Evolutionary conservation across 2,113 vertebrate species (phyloP).

Genomic region (Carlito syrichta): DNA sequence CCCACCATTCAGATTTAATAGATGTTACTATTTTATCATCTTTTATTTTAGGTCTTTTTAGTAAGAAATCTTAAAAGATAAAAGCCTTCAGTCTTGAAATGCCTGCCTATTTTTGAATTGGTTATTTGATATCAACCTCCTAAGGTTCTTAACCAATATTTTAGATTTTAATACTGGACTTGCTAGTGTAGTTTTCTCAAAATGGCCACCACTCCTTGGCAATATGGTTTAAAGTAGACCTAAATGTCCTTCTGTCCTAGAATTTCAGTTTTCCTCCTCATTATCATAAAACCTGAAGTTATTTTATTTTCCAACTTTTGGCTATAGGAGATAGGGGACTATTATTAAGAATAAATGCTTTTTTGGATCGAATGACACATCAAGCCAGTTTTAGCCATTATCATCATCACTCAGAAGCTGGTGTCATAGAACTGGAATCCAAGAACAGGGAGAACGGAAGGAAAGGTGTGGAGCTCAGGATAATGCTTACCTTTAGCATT

Average conservation of each 20-base stretch:
- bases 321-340: neutral
- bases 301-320: constrained; percentile 54
- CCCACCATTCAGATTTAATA: neutral
- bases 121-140: neutral
- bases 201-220: neutral
- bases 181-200: neutral
- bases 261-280: constrained; percentile 37
- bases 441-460: neutral
- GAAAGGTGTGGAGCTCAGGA: neutral
- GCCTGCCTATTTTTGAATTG: neutral
- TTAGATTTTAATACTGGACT: neutral
- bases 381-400: neutral
- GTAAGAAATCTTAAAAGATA: constrained; percentile 16
- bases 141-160: neutral
- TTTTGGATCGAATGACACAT: neutral
- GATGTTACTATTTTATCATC: constrained; percentile 1
- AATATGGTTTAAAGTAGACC: neutral
- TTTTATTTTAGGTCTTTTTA: constrained; percentile 22
- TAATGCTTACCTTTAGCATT: neutral
- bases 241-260: neutral
- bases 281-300: constrained; percentile 36
- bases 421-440: neutral
- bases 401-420: neutral
- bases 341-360: constrained; percentile 30
- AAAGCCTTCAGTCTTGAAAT: neutral